A percentile compares a stretch with the other conserved stretches of the same genome.
Conservation (phyloP, 2,888 invertebrate genomes). For the Ferdinandea cuprea region DNA sequence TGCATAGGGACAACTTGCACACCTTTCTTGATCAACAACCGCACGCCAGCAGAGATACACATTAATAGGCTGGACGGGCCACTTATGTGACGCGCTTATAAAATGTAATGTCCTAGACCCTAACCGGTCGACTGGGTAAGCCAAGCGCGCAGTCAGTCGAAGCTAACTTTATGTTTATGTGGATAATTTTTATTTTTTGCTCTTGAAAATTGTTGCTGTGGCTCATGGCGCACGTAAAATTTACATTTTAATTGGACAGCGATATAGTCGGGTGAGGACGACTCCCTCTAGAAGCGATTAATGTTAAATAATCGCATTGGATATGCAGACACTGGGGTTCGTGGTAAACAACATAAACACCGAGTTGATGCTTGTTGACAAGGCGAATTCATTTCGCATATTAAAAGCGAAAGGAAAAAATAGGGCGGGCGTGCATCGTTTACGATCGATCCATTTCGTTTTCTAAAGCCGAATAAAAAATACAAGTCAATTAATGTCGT, state of each 20-base stretch:
- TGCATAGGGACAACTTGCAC: constrained; percentile 1
- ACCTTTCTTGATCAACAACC: constrained; percentile 20
- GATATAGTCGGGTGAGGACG: not conserved
- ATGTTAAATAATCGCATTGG: constrained; percentile 44
- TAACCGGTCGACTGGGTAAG: not conserved
- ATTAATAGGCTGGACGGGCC: constrained; percentile 40
- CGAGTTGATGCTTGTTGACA: constrained; percentile 61
- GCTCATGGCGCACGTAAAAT: constrained; percentile 50
- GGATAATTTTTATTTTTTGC: too few species aligned
- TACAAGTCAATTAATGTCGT: not conserved
- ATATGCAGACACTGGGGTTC: constrained; percentile 10
- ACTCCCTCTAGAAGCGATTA: constrained; percentile 38
- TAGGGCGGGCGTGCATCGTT: constrained; percentile 4
- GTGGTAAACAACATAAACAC: constrained; percentile 51
- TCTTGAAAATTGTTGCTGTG: constrained; percentile 27
- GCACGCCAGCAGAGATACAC: not conserved
- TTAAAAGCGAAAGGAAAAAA: constrained; percentile 59
- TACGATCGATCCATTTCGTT: constrained; percentile 13
- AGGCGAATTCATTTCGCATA: constrained; percentile 60
- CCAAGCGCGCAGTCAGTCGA: constrained; percentile 17
- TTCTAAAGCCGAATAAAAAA: not conserved
- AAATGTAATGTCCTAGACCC: constrained; percentile 21
- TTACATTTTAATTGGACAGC: constrained; percentile 64
- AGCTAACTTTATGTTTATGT: constrained; percentile 56
- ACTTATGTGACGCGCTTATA: constrained; percentile 52